A percentile compares a stretch with the other conserved stretches of the same genome.
These are phyloP conservation scores for Harpagus bidentatus DNA, from an alignment of 2,113 vertebrate genomes.

Conservation along the genomic window DNA sequence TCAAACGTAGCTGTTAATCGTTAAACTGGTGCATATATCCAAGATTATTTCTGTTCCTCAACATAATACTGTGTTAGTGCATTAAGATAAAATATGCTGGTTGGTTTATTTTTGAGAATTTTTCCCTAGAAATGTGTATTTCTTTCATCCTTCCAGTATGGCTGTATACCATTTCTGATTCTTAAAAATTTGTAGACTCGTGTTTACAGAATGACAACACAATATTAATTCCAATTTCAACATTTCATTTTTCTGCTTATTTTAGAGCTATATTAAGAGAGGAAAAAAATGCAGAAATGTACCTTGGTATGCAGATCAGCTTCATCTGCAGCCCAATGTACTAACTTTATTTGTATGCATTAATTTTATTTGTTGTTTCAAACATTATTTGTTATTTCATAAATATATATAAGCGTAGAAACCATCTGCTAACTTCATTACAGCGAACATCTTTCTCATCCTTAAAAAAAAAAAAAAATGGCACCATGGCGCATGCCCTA, in stretches of 20 bases:
- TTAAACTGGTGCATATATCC: not conserved
- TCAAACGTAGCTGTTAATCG: not conserved
- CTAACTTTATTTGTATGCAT: not conserved
- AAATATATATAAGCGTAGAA: not conserved
- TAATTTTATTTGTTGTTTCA: not conserved
- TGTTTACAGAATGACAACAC: not conserved
- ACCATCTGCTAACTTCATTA: not conserved
- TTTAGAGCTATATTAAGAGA: not conserved
- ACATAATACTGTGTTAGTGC: not conserved
- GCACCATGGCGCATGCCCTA: fast-evolving
- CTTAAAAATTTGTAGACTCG: not conserved
- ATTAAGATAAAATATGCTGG: not conserved
- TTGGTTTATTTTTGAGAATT: not conserved
- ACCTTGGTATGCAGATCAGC: not conserved
- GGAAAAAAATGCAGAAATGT: not conserved
- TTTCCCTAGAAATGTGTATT: not conserved
- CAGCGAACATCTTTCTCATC: not conserved
- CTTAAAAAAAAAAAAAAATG: not conserved
- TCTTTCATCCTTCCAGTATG: not conserved
- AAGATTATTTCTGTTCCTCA: not conserved
- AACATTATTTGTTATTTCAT: not conserved
- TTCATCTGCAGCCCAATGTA: not conserved
- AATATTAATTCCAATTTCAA: not conserved
- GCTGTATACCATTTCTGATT: not conserved
- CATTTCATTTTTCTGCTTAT: not conserved